Evolutionary conservation across 2,797 vertebrate genomes (phyloP), one percentile per base, ranked within the genome.

Genomic region (Sebastes vulpes): DNA sequence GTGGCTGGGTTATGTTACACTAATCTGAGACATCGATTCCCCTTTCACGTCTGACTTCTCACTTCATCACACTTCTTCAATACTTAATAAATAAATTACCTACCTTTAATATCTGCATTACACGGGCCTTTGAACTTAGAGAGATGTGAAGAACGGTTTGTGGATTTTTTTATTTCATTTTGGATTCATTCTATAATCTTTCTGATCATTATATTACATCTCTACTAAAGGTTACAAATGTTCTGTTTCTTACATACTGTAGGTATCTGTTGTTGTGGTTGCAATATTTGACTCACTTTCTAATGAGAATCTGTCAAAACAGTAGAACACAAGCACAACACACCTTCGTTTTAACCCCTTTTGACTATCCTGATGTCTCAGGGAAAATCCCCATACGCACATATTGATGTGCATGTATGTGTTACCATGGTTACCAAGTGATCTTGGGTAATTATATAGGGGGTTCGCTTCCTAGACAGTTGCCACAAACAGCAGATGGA

Each of bases 1-100:
- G 59, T 48, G 29, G 57, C 57, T 58, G 63, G 42, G 56, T 6
- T 31, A 20, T 12, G 58, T 56, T 72, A 42, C 42, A 70, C 61
- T 2, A 64, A 29, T 25, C 74, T 42, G 42, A 74, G 3, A 66
- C 54, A 76, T 75, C 0, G 53, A 86, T 80, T 78, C 5, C 32
- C 18, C 35, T 48, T 31, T 59, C 8, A 64, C 21, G 50, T 53
- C 38, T 56, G 29, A 32, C 26, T 52, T 82, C 25, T 28, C 53
- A 56, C 50, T 48, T 50, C 23, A 58, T 42, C 8, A 11, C 67
- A 35, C 21, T 56, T 73, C 46, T 59, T 61, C 28, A 60, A 42
- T 53, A 46, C 16, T 3, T 16, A n/a, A 58, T 32, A 59, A 68
- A 53, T 14, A 32, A 35, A 32, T 18, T 9, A 25, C 9, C 5